Base-by-base conservation (phyloP, 1,140 invertebrate species). In the Euura lappo region DNA sequence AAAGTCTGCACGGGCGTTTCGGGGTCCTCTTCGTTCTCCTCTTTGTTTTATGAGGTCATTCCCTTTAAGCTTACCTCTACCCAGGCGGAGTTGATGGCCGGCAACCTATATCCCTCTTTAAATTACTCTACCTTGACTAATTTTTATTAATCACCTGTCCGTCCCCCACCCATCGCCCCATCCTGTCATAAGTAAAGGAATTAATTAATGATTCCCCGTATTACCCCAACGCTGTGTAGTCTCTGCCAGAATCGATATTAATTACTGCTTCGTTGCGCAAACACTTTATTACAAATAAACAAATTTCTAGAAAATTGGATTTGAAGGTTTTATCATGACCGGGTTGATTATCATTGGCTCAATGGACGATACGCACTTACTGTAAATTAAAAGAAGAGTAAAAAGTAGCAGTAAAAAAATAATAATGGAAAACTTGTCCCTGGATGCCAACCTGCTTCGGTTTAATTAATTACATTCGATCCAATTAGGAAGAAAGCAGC, bases 61-160 rank as follows among this genome's bases (percentile, higher is more conserved):
- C 51, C 6, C 51, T 60, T 60, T 60, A 60, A 60, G 51, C 51
- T 60, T 6, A 28, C 28, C 28, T 28, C 28, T 28, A 28, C 28
- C 51, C 13, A 28, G 28, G 13, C 51, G 6, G 51, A 60, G 51
- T 60, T 60, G 51, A 60, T 60, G 51, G 28, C 28, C 51, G 51
- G 8, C 10, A 8, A n/a, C 13, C 8, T n/a, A 8, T 60, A 60
- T 60, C 51, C 51, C 51, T 60, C 51, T 60, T 60, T 60, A 60
- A 60, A 60, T 60, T 60, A 60, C 51, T 60, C 51, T 60, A 8
- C 51, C 51, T 60, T n/a, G 51, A 4, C 51, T 60, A 60, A 60
- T 60, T 60, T 60, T 60, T 60, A 60, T 60, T 60, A 60, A 60
- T 60, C 51, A 60, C 51, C 51, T 60, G 51, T 60, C 51, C 51